Evolutionary conservation across 1,140 invertebrate species (phyloP).

Genomic region (Drosophila oshimai): DNA sequence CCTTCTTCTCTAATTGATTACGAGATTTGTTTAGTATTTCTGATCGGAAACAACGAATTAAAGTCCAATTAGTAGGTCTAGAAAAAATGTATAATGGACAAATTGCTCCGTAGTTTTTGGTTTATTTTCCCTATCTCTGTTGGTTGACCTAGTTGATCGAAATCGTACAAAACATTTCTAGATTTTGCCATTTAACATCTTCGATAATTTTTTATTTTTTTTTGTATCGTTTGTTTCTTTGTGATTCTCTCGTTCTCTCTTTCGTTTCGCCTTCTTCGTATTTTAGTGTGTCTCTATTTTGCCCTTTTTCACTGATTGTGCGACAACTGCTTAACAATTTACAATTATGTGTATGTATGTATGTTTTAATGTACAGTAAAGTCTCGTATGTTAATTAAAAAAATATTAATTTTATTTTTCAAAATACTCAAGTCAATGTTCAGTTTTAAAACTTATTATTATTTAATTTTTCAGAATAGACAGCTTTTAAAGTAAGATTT

Average conservation of each 20-base stretch:
- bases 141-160: constrained; percentile 14
- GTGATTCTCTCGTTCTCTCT: not conserved
- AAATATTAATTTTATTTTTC: not conserved
- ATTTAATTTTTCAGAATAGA: no score
- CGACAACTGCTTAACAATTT: constrained; percentile 51
- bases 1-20: constrained; percentile 7
- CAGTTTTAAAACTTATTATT: no score
- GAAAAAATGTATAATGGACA: not conserved
- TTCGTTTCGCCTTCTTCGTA: not conserved
- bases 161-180: not conserved
- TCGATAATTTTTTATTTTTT: not conserved
- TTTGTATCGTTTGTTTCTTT: not conserved
- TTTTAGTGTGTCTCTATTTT: constrained; percentile 19
- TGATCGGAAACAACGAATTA: constrained; percentile 1
- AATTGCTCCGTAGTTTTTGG: not conserved
- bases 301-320: constrained; percentile 14
- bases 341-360: constrained; percentile 26
- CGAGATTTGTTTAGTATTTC: constrained; percentile 1
- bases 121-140: not conserved
- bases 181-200: constrained; percentile 5
- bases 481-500: no score
- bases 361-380: constrained; percentile 7
- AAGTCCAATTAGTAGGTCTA: constrained; percentile 2
- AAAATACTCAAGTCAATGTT: no score
- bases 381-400: not conserved